Evolutionary conservation across 2,797 vertebrate genomes (phyloP).

Genomic region (Anniella stebbinsi): DNA sequence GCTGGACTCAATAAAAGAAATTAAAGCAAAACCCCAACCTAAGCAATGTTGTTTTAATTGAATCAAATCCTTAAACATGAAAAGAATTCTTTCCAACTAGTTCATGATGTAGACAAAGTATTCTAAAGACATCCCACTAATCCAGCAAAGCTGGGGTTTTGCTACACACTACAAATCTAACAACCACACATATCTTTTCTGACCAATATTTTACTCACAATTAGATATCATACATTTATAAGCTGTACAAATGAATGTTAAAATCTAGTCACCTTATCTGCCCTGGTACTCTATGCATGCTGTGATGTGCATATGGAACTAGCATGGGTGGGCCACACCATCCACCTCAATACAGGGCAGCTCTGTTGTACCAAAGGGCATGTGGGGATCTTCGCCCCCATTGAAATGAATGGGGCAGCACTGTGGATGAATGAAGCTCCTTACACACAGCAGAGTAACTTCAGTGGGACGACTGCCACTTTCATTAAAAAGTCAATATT

Average conservation of each 20-base stretch:
- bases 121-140: slow-evolving; percentile 58
- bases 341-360: neutral
- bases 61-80: slow-evolving; percentile 77
- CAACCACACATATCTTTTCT: slow-evolving; percentile 7
- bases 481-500: neutral
- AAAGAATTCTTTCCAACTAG: slow-evolving; percentile 70
- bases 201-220: slow-evolving; percentile 18
- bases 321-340: neutral
- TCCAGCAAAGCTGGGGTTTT: neutral
- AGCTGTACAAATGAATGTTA: neutral
- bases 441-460: neutral
- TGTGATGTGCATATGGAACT: neutral
- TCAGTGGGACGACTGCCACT: neutral
- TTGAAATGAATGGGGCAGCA: neutral
- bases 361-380: neutral
- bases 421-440: neutral
- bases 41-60: slow-evolving; percentile 77
- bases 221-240: fast-evolving
- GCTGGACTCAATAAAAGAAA: slow-evolving; percentile 81
- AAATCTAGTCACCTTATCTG: neutral
- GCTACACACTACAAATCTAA: neutral
- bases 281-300: neutral
- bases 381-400: neutral
- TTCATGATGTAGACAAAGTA: slow-evolving; percentile 63
- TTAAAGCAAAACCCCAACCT: slow-evolving; percentile 71